Conservation (phyloP, 2,888 invertebrate species). For the Sepiola atlantica region DNA sequence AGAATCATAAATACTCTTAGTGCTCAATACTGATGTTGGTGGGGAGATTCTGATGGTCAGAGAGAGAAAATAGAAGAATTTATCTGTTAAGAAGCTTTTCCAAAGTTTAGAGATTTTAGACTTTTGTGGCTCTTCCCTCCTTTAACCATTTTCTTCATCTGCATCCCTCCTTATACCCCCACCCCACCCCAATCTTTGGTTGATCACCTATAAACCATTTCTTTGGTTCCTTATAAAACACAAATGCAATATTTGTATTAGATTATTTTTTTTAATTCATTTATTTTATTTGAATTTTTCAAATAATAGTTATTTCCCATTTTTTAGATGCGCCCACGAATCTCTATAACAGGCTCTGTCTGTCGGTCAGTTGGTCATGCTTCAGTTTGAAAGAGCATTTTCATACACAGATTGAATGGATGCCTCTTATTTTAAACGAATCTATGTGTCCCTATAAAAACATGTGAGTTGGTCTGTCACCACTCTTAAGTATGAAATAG, state of each 20-base stretch:
- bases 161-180: background rate
- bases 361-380: background rate
- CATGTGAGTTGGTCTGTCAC: too few relatives aligned
- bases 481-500: too few relatives aligned
- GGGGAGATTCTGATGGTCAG: background rate
- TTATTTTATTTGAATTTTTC: background rate
- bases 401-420: too few relatives aligned
- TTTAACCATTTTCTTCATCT: background rate
- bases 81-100: constrained; percentile 16
- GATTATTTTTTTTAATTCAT: background rate
- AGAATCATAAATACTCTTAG: constrained; percentile 24
- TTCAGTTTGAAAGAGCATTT: too few relatives aligned
- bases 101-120: background rate
- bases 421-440: too few relatives aligned
- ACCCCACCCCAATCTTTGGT: background rate
- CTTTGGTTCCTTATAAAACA: background rate
- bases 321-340: background rate
- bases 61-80: background rate
- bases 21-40: background rate
- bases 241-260: background rate
- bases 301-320: background rate
- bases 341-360: background rate
- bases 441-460: too few relatives aligned
- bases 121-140: background rate
- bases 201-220: background rate